Base-by-base conservation (phyloP, 2,888 invertebrate species). In the Atethmia centrago region DNA sequence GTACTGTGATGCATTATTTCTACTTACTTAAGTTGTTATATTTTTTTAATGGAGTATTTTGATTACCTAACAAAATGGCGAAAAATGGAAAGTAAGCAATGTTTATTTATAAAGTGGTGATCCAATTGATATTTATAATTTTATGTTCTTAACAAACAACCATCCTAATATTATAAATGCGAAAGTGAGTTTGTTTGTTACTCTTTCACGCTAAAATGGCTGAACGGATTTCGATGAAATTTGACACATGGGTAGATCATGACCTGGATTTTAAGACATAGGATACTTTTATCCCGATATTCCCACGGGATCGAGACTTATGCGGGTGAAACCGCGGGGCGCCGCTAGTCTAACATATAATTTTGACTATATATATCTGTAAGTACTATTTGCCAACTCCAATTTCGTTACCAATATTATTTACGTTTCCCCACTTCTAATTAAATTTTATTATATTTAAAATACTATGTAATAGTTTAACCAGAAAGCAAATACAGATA, bases 1-100 rank as follows among this genome's bases (percentile, higher is more conserved):
- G 75, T 90, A 90, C 92, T 93, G 93, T 93, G 93, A 93, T 93
- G 73, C 78, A 81, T 84, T 87, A 79, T 88, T 84, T 85, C 89
- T 92, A 91, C 90, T 91, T 91, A 92, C 87, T 84, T 77, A 74
- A 88, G 88, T 92, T 91, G 90, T 92, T 92, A 77, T 78, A 31
- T 72, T 42, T 80, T 80, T 75, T 72, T 75, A 36, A 77, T 76
- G 62, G 74, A 71, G 79, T 87, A 85, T 40, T 79, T 77, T 87
- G 85, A 84, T 62, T 75, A 77, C 47, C 79, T 86, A 80, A 78
- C 78, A 84, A 83, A 65, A 68, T 58, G 56, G 58, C 55, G 47
- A 72, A 74, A 65, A 53, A 74, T 77, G 66, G 64, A 70, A 64
- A 71, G 68, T 45, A 73, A 74, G 61, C 55, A 71, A 56, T 70